A percentile compares a stretch with the other conserved stretches of the same genome.
Conservation (phyloP, 1,140 invertebrate genomes). For the Oncopodura yosiiana region DNA sequence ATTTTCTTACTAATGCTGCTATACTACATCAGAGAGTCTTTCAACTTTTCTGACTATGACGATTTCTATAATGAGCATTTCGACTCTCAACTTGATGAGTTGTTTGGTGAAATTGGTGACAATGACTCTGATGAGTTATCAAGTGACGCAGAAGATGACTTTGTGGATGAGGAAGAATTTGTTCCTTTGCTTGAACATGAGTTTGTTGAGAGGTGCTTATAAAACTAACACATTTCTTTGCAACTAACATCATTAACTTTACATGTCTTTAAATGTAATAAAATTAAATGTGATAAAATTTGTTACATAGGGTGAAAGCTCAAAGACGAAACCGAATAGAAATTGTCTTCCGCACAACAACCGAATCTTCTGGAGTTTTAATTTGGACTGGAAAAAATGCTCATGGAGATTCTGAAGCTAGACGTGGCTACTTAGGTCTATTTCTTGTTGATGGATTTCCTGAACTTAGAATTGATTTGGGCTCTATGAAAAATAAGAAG, state of each 20-base stretch:
- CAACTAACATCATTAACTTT: not conserved
- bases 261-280: constrained; percentile 39
- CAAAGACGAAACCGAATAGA: constrained; percentile 60
- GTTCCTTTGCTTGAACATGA: constrained; percentile 28
- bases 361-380: constrained; percentile 53
- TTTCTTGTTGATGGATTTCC: constrained; percentile 52
- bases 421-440: constrained; percentile 50
- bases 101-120: constrained; percentile 37
- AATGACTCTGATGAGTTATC: constrained; percentile 39
- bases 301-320: constrained; percentile 43
- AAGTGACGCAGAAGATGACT: constrained; percentile 37
- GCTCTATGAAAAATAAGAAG: constrained; percentile 44
- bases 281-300: not conserved
- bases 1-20: constrained; percentile 4
- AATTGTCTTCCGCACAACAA: constrained; percentile 56
- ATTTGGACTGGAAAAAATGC: constrained; percentile 48
- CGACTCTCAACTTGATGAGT: constrained; percentile 36
- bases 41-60: constrained; percentile 38
- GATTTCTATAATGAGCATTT: constrained; percentile 35
- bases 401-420: constrained; percentile 39
- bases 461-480: constrained; percentile 55
- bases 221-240: no score
- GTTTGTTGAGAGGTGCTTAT: constrained; percentile 24
- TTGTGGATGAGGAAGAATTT: constrained; percentile 34
- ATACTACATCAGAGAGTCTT: constrained; percentile 35